phyloP scores from a whole-genome alignment of 2,113 vertebrate genomes.

The Cephalopterus ornatus region DNA sequence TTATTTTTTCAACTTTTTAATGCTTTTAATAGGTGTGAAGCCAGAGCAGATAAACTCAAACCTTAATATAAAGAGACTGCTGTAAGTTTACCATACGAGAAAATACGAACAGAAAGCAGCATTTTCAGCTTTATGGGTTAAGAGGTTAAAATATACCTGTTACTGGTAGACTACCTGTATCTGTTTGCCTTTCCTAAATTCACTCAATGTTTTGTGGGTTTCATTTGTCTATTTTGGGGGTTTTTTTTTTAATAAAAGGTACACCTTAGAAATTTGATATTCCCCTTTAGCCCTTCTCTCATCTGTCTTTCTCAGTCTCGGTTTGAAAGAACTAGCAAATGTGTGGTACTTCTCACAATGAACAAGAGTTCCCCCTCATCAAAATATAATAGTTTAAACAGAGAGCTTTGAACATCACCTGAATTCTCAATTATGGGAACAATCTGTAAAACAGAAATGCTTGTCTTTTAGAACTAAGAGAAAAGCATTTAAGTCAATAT shows the following conservation, averaged over 20 bases:
- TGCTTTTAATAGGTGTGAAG: background rate
- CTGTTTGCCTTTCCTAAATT: background rate
- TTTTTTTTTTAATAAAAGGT: background rate
- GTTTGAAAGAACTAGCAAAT: background rate
- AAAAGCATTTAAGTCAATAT: background rate
- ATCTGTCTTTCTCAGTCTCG: background rate
- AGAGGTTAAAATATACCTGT: background rate
- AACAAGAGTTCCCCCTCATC: background rate
- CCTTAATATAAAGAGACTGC: background rate
- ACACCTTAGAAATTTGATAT: background rate
- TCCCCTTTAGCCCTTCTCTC: background rate
- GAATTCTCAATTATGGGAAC: background rate
- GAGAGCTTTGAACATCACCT: background rate
- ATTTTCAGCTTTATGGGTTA: background rate
- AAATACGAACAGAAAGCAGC: background rate
- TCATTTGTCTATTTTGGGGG: fast-evolving
- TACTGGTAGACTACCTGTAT: background rate
- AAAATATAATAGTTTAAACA: background rate
- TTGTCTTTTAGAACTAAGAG: background rate
- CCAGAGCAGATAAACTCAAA: background rate
- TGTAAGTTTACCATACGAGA: background rate
- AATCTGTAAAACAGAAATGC: background rate
- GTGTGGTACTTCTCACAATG: background rate
- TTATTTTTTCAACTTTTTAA: background rate
- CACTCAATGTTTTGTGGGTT: background rate